Evolutionary conservation across 2,113 vertebrate species (phyloP), one percentile per base, ranked within the genome.

Genomic region (Stercorarius parasiticus): DNA sequence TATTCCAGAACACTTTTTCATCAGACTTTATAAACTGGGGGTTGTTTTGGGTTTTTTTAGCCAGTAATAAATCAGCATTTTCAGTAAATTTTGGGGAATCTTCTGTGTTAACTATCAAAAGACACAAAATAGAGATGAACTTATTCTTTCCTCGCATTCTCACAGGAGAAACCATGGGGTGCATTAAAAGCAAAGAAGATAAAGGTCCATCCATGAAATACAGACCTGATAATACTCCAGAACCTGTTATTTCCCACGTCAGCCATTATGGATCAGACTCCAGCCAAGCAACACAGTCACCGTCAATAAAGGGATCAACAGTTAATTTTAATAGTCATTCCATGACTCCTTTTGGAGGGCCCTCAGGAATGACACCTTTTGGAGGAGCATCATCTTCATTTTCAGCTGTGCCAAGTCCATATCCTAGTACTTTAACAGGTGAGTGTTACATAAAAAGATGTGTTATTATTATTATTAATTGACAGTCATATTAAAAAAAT

Each of bases 111-210:
- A 13, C 21, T 80, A 7, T 72, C 29, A 76, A 49, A 77, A 88
- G 30, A 45, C 1, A 4, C 13, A 53, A 15, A 7, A 10, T 42
- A 32, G 49, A 80, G 12, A 21, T 76, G 5, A 91, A 40, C 25
- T 88, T 15, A 32, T 29, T 42, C 32, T 88, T 71, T 23, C 8
- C 12, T 88, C 15, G 97, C 27, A 2, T 88, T 89, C 91, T 91
- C 72, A n/a, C 86, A 99, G 98, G 94, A 96, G 94, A 97, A 89
- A 98, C 97, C 70, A 99, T 99, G 99, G 99, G 99, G 97, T 99
- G 99, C 96, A 98, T 99, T 92, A 99, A 99, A 98, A 99, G 99
- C 98, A 99, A 99, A 97, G 98, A 99, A 97, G 98, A 99, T 97
- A 99, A 99, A 98, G 98, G 98, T 96, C 98, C 99, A 61, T 43